Base-by-base conservation (phyloP, 2,888 invertebrate genomes). In the Stramonita haemastoma region DNA sequence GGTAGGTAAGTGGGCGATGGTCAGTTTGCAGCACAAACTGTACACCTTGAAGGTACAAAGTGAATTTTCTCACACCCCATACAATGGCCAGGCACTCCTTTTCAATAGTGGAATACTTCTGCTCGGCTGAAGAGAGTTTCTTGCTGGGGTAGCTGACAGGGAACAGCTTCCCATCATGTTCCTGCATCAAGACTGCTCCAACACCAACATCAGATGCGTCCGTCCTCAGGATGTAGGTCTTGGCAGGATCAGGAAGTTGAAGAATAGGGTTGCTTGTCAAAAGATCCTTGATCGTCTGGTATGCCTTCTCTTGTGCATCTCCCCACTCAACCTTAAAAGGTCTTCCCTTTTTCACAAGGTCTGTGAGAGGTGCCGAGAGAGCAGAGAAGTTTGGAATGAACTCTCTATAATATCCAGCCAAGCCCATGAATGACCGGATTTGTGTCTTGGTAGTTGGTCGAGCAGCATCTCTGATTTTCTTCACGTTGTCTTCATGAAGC, bases 71-170 rank as follows among this genome's bases (percentile, higher is more conserved):
- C 19, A 87, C 29, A 0, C 66, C 87, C 87, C 87, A 87, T 1
- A 87, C 77, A 19, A 46, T 36, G 11, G 73, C 87, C 15, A 87
- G 22, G 29, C 87, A 87, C 26, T 87, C 77, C 32, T 36, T 36
- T 34, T 87, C 87, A 0, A 77, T 22, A 1, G 56, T 77, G 46
- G 73, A n/a, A n/a, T 73, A 87, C n/a, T 34, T 22, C 2, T 11
- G 34, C 66, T 87, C 87, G 0, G 60, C 46, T 29, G 22, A 73
- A 5, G 26, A 8, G 19, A 87, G 29, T 73, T 87, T 87, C 36
- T 46, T 77, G 56, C 87, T 77, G 11, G 60, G 32, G 34, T 86
- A 86, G 19, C 29, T 19, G 19, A 86, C 26, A 26, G 86, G 86
- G 1, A 19, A 1, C 8, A n/a, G 29, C 22, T 11, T n/a, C n/a